phyloP scores from a whole-genome alignment of 2,113 vertebrate genomes.

The Myotis davidii region DNA sequence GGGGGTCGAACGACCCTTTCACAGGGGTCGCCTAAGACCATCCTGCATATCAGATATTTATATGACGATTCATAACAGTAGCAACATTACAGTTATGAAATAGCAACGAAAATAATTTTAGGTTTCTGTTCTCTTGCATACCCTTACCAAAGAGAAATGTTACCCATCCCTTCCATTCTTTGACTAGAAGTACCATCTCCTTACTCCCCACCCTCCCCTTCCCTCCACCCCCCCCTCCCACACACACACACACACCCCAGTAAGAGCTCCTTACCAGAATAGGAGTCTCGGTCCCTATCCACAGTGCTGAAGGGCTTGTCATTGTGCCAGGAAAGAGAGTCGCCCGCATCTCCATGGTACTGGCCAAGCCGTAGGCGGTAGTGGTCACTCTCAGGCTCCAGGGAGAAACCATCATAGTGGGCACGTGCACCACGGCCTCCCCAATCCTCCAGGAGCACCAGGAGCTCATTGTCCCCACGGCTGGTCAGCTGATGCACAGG shows the following conservation, averaged over 20 bases:
- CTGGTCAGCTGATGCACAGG: conserved; percentile 89
- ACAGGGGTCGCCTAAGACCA: too few relatives aligned
- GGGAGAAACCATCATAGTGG: conserved; percentile 89
- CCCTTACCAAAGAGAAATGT: conserved; percentile 83
- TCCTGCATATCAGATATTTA: too few relatives aligned
- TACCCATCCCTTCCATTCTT: neutral
- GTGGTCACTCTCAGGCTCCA: conserved; percentile 92
- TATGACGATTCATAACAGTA: too few relatives aligned
- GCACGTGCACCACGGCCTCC: conserved; percentile 89
- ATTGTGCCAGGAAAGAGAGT: conserved; percentile 94
- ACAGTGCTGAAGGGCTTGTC: conserved; percentile 94
- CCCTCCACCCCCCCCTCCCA: neutral
- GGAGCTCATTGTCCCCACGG: conserved; percentile 84
- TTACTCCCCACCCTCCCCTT: too few relatives aligned
- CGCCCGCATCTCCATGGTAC: conserved; percentile 91
- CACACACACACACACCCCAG: too few relatives aligned
- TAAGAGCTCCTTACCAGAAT: conserved; percentile 84
- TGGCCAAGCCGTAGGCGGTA: conserved; percentile 92
- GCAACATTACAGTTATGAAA: too few relatives aligned
- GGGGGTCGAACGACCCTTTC: too few relatives aligned
- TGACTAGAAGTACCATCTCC: neutral
- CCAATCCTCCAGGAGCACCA: conserved; percentile 93
- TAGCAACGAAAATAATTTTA: too few relatives aligned
- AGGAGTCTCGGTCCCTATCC: conserved; percentile 91
- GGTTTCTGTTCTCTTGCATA: neutral